Evolutionary conservation across 2,888 invertebrate species (phyloP).

Genomic region (Rhingia rostrata): DNA sequence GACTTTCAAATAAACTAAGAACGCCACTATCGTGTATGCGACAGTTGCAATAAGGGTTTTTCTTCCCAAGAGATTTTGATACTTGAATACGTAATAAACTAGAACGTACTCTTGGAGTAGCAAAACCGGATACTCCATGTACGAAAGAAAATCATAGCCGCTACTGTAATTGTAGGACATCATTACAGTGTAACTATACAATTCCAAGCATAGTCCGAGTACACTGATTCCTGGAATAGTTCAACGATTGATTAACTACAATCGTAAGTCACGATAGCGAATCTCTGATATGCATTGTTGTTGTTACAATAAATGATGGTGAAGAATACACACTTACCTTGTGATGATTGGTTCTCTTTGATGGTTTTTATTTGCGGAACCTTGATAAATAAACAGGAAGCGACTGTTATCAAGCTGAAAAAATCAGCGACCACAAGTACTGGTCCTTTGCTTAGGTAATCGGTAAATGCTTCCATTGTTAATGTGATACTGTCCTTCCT

Average conservation of each 20-base stretch:
- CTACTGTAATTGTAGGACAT: slow-evolving; percentile 91
- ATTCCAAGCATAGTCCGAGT: slow-evolving; percentile 81
- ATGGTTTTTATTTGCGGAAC: slow-evolving; percentile 91
- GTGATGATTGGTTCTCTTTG: slow-evolving; percentile 86
- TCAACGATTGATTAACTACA: slow-evolving; percentile 6
- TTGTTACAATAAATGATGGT: background rate
- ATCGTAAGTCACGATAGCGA: slow-evolving; percentile 25
- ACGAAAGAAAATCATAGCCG: slow-evolving; percentile 89
- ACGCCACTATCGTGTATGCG: slow-evolving; percentile 83
- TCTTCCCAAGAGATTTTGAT: slow-evolving; percentile 85
- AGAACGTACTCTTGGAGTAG: slow-evolving; percentile 89
- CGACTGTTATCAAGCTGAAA: slow-evolving; percentile 89
- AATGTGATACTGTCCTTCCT: too few relatives aligned
- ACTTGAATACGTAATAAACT: slow-evolving; percentile 88
- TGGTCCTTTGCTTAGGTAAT: slow-evolving; percentile 80
- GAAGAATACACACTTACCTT: slow-evolving; percentile 85
- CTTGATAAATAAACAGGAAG: slow-evolving; percentile 90
- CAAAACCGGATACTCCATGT: slow-evolving; percentile 93
- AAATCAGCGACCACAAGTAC: slow-evolving; percentile 83
- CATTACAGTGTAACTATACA: slow-evolving; percentile 90
- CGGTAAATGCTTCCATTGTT: slow-evolving; percentile 73
- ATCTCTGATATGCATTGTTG: slow-evolving; percentile 2
- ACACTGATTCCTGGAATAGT: slow-evolving; percentile 80
- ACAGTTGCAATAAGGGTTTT: slow-evolving; percentile 79
- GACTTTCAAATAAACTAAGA: slow-evolving; percentile 82